Conservation (phyloP, 2,113 vertebrate species). For the Eudyptes chrysolophus region DNA sequence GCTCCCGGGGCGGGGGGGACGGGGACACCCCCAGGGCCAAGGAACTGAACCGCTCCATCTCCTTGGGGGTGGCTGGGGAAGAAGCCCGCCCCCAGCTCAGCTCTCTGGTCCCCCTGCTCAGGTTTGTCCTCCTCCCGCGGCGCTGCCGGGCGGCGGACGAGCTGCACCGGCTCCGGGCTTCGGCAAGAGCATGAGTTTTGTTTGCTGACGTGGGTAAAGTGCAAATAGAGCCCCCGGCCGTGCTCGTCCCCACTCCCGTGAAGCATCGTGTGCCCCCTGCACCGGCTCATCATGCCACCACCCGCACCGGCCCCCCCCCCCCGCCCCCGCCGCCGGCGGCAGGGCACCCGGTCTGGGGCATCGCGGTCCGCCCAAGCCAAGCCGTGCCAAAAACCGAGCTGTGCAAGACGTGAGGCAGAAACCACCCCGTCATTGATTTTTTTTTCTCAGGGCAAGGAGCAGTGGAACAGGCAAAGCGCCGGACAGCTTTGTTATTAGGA, state of each 20-base stretch:
- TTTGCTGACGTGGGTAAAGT: background rate
- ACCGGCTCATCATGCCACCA: background rate
- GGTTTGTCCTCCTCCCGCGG: background rate
- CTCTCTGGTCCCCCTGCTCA: background rate
- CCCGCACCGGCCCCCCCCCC: background rate
- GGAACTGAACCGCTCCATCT: background rate
- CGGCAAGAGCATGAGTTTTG: background rate
- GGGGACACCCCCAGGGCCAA: background rate
- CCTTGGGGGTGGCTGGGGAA: background rate
- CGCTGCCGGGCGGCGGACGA: background rate
- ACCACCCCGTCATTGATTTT: accelerated
- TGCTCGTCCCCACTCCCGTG: background rate
- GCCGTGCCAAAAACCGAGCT: background rate
- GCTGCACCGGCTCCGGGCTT: background rate
- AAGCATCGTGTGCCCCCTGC: background rate
- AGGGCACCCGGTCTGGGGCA: background rate
- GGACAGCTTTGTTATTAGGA: background rate
- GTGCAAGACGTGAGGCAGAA: background rate
- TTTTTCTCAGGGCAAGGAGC: background rate
- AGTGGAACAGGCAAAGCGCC: background rate
- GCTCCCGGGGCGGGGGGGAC: accelerated
- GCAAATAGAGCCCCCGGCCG: background rate
- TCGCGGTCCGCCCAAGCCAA: background rate
- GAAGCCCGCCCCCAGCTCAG: background rate
- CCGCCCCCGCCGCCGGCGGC: background rate